Base-by-base conservation (phyloP, 2,113 vertebrate species). In the Cricetomys ansorgei region DNA sequence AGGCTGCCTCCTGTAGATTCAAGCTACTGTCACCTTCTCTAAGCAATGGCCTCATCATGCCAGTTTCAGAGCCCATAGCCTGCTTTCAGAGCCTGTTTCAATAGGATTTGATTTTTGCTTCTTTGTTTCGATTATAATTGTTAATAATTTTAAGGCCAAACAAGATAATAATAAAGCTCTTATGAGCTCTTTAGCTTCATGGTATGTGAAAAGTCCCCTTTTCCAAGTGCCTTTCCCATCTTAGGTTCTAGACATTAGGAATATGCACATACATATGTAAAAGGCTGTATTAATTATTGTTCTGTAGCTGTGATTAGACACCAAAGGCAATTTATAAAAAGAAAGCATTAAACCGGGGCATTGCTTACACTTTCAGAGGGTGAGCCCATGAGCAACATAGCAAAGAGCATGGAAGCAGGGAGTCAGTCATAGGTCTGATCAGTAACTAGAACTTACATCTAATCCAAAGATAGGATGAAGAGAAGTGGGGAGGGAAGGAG, bases 11-110 rank as follows among this genome's bases (percentile, higher is more conserved):
- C 16, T 40, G 5, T 34, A 80, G 45, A 13, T 75, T 65, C 8
- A 72, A 0, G 5, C 11, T 13, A 2, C 11, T 21, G 7, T 45
- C 17, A 15, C 1, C 11, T 37, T 65, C 5, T 12, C 43, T 73
- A 9, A 21, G 3, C 2, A 8, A 3, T 55, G 17, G 7, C 43
- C 45, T 8, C 5, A n/a, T 88, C 37, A 37, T 25, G 7, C 27
- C 27, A 40, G 12, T 6, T 23, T 23, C 40, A 85, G 29, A 2
- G 9, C 37, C 5, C 1, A 0, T 43, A 16, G 43, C 3, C 40
- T 75, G 17, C 70, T 23, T 43, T n/a, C n/a, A n/a, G n/a, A n/a
- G 4, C 1, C 37, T 34, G 45, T 16, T 25, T 25, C 10, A 25
- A 62, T 21, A n/a, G 19, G 19, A 55, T 80, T 37, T n/a, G 23